A percentile compares a stretch with the other conserved stretches of the same genome.
Conservation (phyloP, 2,797 vertebrate genomes). For the Siniperca obscura region DNA sequence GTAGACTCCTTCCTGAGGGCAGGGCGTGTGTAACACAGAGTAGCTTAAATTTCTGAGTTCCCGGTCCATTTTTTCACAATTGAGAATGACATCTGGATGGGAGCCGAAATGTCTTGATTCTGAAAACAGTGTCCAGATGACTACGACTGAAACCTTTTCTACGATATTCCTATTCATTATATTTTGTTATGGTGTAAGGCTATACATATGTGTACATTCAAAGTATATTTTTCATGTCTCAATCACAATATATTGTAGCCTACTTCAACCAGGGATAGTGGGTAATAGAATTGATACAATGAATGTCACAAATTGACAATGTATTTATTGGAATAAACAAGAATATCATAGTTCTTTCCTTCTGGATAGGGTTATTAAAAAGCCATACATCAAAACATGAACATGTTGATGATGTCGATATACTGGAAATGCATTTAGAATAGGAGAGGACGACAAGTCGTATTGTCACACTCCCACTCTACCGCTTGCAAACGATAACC, state of each 20-base stretch:
- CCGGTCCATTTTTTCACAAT: no score
- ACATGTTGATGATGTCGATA: not conserved
- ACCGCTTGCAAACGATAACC: slow-evolving; percentile 11
- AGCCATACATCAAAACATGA: not conserved
- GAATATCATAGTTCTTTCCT: not conserved
- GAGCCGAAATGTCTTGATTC: no score
- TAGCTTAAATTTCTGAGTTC: no score
- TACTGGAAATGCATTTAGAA: no score
- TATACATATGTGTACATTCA: not conserved
- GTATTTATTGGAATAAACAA: not conserved
- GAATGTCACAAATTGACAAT: not conserved
- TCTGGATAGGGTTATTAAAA: not conserved
- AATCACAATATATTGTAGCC: not conserved
- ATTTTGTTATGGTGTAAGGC: not conserved
- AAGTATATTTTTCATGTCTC: not conserved
- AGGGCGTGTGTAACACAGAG: no score
- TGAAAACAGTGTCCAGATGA: no score
- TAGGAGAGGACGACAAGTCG: not conserved
- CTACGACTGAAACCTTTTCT: no score
- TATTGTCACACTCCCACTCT: not conserved
- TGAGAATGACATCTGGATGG: no score
- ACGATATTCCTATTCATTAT: not conserved
- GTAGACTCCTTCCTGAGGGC: no score
- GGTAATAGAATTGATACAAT: not conserved
- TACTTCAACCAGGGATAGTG: not conserved